A percentile compares a stretch with the other conserved stretches of the same genome.
phyloP scores from a whole-genome alignment of 2,113 vertebrate genomes.

The Mus spicilegus region DNA sequence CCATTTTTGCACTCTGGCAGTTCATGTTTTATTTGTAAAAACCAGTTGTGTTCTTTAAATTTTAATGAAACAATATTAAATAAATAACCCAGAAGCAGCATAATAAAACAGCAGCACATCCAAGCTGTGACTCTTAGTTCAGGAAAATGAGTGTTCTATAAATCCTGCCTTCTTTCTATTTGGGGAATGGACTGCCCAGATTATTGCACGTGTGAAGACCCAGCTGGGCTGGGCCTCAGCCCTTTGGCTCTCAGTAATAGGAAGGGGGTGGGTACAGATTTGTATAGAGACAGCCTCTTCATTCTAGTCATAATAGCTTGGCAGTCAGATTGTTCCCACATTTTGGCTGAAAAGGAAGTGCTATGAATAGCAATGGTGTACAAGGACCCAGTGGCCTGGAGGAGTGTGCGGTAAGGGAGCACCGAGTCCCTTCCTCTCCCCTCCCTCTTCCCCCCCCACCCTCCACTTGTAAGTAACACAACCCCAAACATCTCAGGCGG shows the following conservation, averaged over 20 bases:
- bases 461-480: not conserved
- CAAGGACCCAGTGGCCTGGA: not conserved
- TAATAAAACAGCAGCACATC: conserved; percentile 55
- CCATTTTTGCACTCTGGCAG: conserved; percentile 61
- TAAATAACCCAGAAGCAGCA: conserved; percentile 69
- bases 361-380: conserved; percentile 63
- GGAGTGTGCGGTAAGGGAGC: not conserved
- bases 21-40: conserved; percentile 71
- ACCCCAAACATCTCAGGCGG: conserved; percentile 3
- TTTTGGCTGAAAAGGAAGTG: conserved; percentile 67
- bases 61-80: conserved; percentile 73
- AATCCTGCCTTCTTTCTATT: conserved; percentile 51
- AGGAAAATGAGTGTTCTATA: conserved; percentile 58
- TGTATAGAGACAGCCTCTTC: conserved; percentile 58
- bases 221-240: conserved; percentile 38
- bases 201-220: conserved; percentile 58
- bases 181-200: conserved; percentile 31
- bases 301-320: conserved; percentile 66
- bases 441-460: not conserved
- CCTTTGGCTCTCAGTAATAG: conserved; percentile 43
- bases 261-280: conserved; percentile 55
- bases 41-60: conserved; percentile 71
- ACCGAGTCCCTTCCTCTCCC: not conserved
- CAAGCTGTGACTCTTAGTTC: conserved; percentile 33
- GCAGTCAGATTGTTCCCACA: conserved; percentile 66